Base-by-base conservation (phyloP, 2,888 invertebrate species). In the Eucriotettix oculatus region DNA sequence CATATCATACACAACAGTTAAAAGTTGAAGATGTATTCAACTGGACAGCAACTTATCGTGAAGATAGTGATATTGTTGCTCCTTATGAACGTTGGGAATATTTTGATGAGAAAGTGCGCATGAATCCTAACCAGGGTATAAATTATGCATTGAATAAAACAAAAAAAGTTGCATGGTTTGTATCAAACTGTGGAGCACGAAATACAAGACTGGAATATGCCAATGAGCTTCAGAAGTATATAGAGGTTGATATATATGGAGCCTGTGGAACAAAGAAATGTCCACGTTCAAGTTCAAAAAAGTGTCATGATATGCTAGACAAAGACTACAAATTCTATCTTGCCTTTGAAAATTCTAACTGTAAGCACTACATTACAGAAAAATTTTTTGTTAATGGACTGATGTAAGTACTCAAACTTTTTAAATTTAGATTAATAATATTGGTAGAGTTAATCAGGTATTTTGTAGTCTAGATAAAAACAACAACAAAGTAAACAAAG, bases 331-430 rank as follows among this genome's bases (percentile, higher is more conserved):
- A 96, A 74, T 97, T 96, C 76, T 97, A 97, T 72, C 80, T 97
- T 67, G 91, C 96, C 0, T 97, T 97, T 71, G 97, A 97, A 73
- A 97, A 97, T 74, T 95, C 95, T 43, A 96, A 96, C 70, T 97
- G 97, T 74, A 82, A 85, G 61, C 95, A 96, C 74, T 97, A 97
- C 71, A 89, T 96, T 66, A 95, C 96, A 0, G 97, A 97, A 73
- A 97, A 97, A 73, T 93, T 96, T 75, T 97, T 92, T 74, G 91
- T 95, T 59, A 96, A 96, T 71, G 94, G 94, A 61, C 77, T 96
- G 61, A 84, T 86, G 88, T 89, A 75, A 80, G 83, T 79, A n/a
- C 2, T 5, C 12, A 48, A 5, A 48, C 2, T 16, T n/a, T 9
- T 48, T 48, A n/a, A n/a, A 16, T 48, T 48, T 48, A 12, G 2